Evolutionary conservation across 2,888 invertebrate genomes (phyloP).

Genomic region (Eupeodes luniger): DNA sequence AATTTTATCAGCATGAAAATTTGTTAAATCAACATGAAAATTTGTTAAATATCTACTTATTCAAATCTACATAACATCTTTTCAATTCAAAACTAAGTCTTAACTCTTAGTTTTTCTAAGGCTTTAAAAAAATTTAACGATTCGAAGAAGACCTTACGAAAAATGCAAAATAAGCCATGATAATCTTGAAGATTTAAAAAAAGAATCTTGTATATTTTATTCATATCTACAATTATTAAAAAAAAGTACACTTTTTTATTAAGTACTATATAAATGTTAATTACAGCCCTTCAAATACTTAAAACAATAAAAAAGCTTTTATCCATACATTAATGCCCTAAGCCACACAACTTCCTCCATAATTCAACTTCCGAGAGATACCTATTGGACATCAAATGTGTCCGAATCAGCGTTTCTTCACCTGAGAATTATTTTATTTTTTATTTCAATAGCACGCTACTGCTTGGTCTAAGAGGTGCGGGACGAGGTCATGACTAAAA

Average conservation of each 20-base stretch:
- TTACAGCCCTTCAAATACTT: background rate
- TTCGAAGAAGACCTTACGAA: too few relatives aligned
- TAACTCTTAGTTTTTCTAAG: too few relatives aligned
- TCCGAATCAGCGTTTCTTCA: slow-evolving; percentile 56
- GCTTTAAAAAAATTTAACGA: too few relatives aligned
- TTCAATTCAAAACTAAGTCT: too few relatives aligned
- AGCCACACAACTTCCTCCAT: slow-evolving; percentile 37
- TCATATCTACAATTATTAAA: background rate
- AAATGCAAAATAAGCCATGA: too few relatives aligned
- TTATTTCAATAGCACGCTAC: too few relatives aligned
- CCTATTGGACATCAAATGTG: slow-evolving; percentile 53
- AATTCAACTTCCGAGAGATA: slow-evolving; percentile 62
- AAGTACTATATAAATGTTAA: background rate
- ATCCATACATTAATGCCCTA: slow-evolving; percentile 40
- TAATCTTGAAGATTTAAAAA: background rate
- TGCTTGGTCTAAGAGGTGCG: background rate
- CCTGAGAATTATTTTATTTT: slow-evolving; percentile 13
- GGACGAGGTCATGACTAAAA: background rate
- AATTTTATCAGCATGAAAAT: too few relatives aligned
- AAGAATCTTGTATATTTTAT: background rate
- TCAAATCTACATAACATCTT: too few relatives aligned
- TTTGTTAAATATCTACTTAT: too few relatives aligned
- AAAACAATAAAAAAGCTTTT: slow-evolving; percentile 30
- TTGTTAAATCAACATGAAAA: too few relatives aligned
- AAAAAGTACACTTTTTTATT: background rate